These are phyloP conservation scores for Melanocharis versteri DNA, from an alignment of 2,113 vertebrate genomes.

Conservation along the genomic window DNA sequence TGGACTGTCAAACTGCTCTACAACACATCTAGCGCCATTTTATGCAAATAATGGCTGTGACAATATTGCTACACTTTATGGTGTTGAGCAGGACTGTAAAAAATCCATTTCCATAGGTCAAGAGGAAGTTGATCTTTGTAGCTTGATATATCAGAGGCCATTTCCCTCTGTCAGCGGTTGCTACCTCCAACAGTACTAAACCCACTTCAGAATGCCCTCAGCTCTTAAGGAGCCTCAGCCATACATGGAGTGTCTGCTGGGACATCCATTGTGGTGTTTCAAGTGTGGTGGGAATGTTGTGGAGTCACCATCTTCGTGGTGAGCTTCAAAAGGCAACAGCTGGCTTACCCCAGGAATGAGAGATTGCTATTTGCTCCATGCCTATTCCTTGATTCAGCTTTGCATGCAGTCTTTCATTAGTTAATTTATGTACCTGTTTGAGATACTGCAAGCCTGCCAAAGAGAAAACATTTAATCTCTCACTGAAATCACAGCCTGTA, in stretches of 20 bases:
- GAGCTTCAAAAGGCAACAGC: not conserved
- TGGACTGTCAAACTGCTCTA: constrained; percentile 9
- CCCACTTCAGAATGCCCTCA: not conserved
- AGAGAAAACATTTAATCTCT: not conserved
- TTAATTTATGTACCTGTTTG: not conserved
- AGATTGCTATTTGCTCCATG: not conserved
- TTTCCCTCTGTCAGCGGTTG: not conserved
- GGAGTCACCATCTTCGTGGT: not conserved
- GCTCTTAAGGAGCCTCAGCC: not conserved
- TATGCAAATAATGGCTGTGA: constrained; percentile 39
- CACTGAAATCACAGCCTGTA: not conserved
- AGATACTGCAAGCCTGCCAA: not conserved
- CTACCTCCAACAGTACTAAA: not conserved
- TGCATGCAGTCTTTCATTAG: not conserved
- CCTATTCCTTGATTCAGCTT: not conserved
- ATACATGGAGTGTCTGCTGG: not conserved
- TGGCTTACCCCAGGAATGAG: not conserved
- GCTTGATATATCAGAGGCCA: constrained; percentile 1
- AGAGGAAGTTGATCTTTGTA: constrained; percentile 34
- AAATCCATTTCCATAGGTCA: constrained; percentile 22
- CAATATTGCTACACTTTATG: not conserved
- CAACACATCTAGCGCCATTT: not conserved
- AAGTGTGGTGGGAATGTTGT: not conserved
- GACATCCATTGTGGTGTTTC: not conserved
- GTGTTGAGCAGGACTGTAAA: not conserved